phyloP scores from a whole-genome alignment of 2,113 vertebrate genomes.

The Acanthochromis polyacanthus region DNA sequence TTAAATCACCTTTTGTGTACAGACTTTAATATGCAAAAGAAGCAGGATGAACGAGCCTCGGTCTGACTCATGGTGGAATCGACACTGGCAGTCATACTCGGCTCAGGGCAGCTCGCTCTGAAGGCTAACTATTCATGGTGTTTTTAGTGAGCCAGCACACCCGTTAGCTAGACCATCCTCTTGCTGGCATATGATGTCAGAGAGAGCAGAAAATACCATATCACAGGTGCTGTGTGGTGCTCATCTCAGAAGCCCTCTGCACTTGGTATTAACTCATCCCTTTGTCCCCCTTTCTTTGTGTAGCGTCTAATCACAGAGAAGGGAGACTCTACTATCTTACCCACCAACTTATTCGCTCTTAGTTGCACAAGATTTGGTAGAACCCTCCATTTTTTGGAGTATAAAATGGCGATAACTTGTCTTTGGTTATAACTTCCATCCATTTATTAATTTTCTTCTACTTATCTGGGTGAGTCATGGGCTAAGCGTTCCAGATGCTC shows the following conservation, averaged over 20 bases:
- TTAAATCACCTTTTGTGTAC: not conserved
- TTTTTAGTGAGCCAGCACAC: slow-evolving; percentile 32
- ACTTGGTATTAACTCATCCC: slow-evolving; percentile 16
- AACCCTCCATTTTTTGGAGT: too few relatives aligned
- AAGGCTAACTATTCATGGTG: slow-evolving; percentile 19
- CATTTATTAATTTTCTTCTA: too few relatives aligned
- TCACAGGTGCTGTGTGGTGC: not conserved
- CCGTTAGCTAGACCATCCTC: slow-evolving; percentile 15
- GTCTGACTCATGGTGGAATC: not conserved
- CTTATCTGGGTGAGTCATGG: too few relatives aligned
- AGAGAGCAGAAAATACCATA: not conserved
- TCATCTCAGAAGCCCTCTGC: slow-evolving; percentile 27
- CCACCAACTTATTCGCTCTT: too few relatives aligned
- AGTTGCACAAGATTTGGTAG: too few relatives aligned
- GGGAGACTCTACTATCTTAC: too few relatives aligned
- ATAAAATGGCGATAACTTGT: too few relatives aligned
- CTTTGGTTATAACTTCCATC: too few relatives aligned
- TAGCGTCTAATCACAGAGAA: slow-evolving; percentile 9
- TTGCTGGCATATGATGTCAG: not conserved
- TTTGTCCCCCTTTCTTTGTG: slow-evolving; percentile 9
- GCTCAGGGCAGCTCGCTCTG: slow-evolving; percentile 3
- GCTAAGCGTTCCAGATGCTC: too few relatives aligned
- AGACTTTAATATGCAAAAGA: slow-evolving; percentile 8
- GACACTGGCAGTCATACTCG: not conserved
- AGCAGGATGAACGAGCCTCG: not conserved